Evolutionary conservation across 2,113 vertebrate species (phyloP), one percentile per base, ranked within the genome.

Genomic region (Terrapene triunguis): DNA sequence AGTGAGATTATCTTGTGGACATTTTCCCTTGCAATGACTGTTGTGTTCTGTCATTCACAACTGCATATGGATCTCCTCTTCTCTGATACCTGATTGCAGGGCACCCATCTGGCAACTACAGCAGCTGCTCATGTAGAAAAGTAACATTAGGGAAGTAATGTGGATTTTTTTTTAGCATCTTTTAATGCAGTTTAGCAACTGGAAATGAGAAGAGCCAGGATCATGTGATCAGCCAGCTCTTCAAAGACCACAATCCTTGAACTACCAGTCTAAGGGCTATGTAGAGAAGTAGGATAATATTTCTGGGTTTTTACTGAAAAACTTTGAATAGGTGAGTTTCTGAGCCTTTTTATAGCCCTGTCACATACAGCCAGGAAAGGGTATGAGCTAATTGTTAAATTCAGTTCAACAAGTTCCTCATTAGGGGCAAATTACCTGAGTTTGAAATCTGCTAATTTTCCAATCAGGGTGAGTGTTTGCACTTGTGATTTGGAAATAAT

Each of bases 381-480:
- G 95, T 98, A 97, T 98, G 96, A 98, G 96, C 97, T 98, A 98
- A 98, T 98, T 98, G 98, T 98, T 98, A 98, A 98, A 98, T 98
- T 98, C 98, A 97, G 97, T 98, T 98, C 98, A 98, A 98, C 98
- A 98, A 98, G 98, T 98, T 98, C 97, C 98, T 98, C 98, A 98
- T 98, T 98, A 98, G 98, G 97, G 93, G 82, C 88, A 98, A 98
- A 98, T 98, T 98, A 98, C 98, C 97, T 87, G 98, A 98, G 98
- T 98, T 98, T 98, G 98, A 98, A 98, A 98, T 98, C 98, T 98
- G 98, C 98, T 98, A 98, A 98, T 98, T 98, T 98, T 98, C 98
- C 98, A 98, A 98, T 98, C 98, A 98, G 97, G 96, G 96, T 98
- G 98, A 98, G 98, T 98, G 98, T 98, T 98, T 98, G 97, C 98